Evolutionary conservation across 2,113 vertebrate species (phyloP).

Genomic region (Leptosomus discolor): DNA sequence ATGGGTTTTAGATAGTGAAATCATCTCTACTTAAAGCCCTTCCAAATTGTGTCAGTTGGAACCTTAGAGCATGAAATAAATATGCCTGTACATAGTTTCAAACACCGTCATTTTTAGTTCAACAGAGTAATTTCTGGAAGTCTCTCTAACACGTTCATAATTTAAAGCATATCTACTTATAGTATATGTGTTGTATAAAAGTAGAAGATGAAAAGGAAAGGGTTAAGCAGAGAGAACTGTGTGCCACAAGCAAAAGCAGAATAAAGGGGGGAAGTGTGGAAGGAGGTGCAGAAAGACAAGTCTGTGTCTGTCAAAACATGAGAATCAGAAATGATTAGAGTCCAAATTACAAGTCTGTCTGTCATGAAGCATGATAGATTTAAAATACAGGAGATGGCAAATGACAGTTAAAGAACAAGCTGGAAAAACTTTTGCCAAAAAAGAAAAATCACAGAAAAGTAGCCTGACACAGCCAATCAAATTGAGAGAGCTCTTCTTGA

Average conservation of each 20-base stretch:
- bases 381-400: slow-evolving; percentile 61
- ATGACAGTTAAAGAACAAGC: slow-evolving; percentile 53
- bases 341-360: slow-evolving; percentile 70
- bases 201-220: neutral
- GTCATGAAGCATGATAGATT: slow-evolving; percentile 58
- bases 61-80: neutral
- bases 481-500: neutral
- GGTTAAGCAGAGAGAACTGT: slow-evolving; percentile 32
- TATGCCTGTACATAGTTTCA: neutral
- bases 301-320: slow-evolving; percentile 64
- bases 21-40: neutral
- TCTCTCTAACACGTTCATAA: neutral
- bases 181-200: neutral
- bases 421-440: slow-evolving; percentile 24
- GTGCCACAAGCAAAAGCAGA: slow-evolving; percentile 20
- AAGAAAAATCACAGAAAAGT: slow-evolving; percentile 6
- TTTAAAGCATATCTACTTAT: neutral
- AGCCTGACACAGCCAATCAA: neutral
- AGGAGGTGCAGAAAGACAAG: slow-evolving; percentile 55
- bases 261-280: slow-evolving; percentile 45
- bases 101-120: neutral
- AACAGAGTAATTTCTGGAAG: neutral
- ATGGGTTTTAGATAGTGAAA: neutral
- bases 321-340: slow-evolving; percentile 65
- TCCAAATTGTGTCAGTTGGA: neutral